Evolutionary conservation across 2,888 invertebrate genomes (phyloP).

Genomic region (Ichneumon xanthorius): DNA sequence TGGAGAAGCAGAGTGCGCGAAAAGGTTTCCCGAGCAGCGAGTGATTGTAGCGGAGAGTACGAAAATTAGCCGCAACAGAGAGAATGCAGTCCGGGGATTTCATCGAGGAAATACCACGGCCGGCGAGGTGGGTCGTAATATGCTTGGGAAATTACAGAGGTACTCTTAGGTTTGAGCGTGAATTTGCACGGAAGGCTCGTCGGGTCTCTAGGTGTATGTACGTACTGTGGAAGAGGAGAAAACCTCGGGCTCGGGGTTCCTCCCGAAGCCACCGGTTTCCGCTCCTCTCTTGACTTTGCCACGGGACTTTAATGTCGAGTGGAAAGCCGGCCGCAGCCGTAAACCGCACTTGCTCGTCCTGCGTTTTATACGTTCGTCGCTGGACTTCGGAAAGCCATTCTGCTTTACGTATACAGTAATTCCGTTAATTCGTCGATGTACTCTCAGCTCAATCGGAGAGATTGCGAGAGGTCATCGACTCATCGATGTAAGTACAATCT

Average conservation of each 20-base stretch:
- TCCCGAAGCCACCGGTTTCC: constrained; percentile 37
- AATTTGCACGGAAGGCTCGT: constrained; percentile 63
- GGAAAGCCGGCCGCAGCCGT: constrained; percentile 52
- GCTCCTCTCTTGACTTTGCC: constrained; percentile 44
- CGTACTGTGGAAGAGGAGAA: constrained; percentile 1
- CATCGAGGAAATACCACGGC: constrained; percentile 61
- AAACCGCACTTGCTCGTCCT: constrained; percentile 52
- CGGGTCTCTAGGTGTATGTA: constrained; percentile 36
- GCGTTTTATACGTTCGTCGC: constrained; percentile 6
- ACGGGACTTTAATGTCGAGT: constrained; percentile 59
- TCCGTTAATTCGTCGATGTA: background rate
- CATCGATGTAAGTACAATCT: background rate
- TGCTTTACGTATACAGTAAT: background rate
- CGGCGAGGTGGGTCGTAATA: constrained; percentile 63
- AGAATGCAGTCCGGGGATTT: constrained; percentile 58
- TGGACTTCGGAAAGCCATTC: constrained; percentile 40
- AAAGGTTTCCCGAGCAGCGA: constrained; percentile 1
- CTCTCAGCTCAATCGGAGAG: background rate
- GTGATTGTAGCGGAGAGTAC: constrained; percentile 31
- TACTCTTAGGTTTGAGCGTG: constrained; percentile 67
- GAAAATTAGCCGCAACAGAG: constrained; percentile 57
- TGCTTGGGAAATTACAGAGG: constrained; percentile 69
- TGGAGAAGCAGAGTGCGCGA: background rate
- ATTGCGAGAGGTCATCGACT: background rate
- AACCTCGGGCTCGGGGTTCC: constrained; percentile 29